These are phyloP conservation scores for Galaxea fascicularis DNA, from an alignment of 92 coral and sea anemone species.

Conservation along the genomic window DNA sequence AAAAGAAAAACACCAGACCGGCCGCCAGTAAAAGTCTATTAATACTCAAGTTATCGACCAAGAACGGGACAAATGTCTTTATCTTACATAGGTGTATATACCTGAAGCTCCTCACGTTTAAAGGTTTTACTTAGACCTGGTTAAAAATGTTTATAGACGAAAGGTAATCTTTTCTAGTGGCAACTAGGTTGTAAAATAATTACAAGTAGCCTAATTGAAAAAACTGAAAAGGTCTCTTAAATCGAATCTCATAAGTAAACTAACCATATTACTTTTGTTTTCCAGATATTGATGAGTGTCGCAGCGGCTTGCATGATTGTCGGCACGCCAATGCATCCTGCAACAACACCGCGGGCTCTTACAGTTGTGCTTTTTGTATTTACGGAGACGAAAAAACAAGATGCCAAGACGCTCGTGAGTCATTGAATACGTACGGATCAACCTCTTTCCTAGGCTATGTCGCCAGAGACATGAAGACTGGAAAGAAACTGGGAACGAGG, in stretches of 20 bases:
- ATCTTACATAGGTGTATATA: no score
- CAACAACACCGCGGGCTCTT: conserved; percentile 11
- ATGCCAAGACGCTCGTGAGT: no score
- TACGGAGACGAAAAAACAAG: background rate
- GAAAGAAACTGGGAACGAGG: no score
- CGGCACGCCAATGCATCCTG: background rate
- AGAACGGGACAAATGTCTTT: no score
- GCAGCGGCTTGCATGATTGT: conserved; percentile 2
- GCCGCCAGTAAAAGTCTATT: no score
- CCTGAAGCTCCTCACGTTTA: no score
- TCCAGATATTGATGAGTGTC: conserved; percentile 20
- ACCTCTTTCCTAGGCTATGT: background rate
- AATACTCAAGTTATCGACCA: no score
- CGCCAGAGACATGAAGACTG: no score
- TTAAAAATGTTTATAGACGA: no score
- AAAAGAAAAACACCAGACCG: no score
- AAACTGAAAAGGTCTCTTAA: background rate
- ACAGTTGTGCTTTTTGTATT: conserved; percentile 3
- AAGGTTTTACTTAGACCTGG: no score
- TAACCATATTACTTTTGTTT: background rate
- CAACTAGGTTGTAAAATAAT: background rate
- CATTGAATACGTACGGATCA: background rate
- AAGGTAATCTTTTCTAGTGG: background rate
- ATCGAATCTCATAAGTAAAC: background rate
- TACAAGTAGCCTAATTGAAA: no score